Base-by-base conservation (phyloP, 2,888 invertebrate genomes). In the Pseudolycoriella hygida region DNA sequence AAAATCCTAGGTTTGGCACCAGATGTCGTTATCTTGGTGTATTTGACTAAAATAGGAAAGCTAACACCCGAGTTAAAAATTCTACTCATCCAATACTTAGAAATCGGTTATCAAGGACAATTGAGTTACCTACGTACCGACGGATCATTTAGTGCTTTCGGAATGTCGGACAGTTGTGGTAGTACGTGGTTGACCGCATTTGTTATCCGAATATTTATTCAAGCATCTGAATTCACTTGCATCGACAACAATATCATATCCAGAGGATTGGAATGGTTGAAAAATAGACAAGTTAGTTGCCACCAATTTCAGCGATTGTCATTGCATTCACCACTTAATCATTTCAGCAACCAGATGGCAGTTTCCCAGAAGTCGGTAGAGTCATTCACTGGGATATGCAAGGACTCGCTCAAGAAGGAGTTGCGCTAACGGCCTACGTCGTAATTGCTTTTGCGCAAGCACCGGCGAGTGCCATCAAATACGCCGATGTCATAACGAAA, bases 151-250 rank as follows among this genome's bases (percentile, higher is more conserved):
- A 84, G 85, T 40, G 84, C 86, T 0, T 88, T 87, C 56, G 85
- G 87, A 0, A 67, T 74, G 5, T 64, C 72, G 0, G 78, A 79
- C 55, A 56, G 66, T 0, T 59, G 67, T 0, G 79, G 86, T 1
- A 86, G 85, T 34, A 74, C 74, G 1, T 82, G 83, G 86, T 64
- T 90, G 48, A 88, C 89, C 2, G 87, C 89, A 1, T 89, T 89
- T 58, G 86, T 87, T 1, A 73, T 78, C 1, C 74, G 81, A 52
- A 77, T 84, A 1, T 84, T 90, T 63, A 73, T 72, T 46, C 79
- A 82, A 61, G 86, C 86, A 1, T 69, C 67, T 37, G 64, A 69
- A 17, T 79, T 77, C 56, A 80, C 86, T 17, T 74, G 72, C 51
- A 69, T 90, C 19, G 88, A 89, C 50, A 68, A 73, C 25, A 63